Conservation (phyloP, 37 sponge, comb jelly and placozoan genomes). For the Theonella swinhoei region DNA sequence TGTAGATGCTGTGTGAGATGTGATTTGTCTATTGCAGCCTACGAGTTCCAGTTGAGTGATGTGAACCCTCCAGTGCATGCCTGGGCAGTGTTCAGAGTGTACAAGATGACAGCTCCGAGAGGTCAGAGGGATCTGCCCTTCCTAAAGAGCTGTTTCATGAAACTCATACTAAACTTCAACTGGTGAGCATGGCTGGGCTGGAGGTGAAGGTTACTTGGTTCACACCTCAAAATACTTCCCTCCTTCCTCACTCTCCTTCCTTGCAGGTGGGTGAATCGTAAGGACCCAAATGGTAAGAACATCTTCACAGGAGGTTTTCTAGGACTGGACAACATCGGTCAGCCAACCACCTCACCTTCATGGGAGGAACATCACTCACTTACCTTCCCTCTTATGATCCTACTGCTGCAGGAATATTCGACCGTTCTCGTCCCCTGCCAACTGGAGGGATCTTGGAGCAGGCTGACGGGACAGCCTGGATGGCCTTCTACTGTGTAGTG, state of each 20-base stretch:
- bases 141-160: slow-evolving; percentile 88
- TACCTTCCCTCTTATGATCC: background rate
- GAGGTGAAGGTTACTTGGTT: background rate
- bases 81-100: slow-evolving; percentile 92
- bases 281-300: slow-evolving; percentile 93
- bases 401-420: slow-evolving; percentile 73
- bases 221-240: background rate
- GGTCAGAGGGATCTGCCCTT: slow-evolving; percentile 80
- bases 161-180: slow-evolving; percentile 96
- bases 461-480: slow-evolving; percentile 99
- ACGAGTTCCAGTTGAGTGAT: slow-evolving; percentile 94
- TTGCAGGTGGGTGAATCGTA: slow-evolving; percentile 95
- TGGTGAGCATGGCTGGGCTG: slow-evolving; percentile 52
- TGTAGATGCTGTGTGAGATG: too few species aligned
- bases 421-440: slow-evolving; percentile 92
- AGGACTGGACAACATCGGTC: slow-evolving; percentile 96
- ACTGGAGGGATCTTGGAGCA: slow-evolving; percentile 89
- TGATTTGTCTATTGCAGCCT: slow-evolving; percentile 41
- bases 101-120: slow-evolving; percentile 90
- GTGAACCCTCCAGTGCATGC: slow-evolving; percentile 98
- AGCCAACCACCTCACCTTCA: background rate
- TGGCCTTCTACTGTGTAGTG: slow-evolving; percentile 94
- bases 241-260: background rate
- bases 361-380: slow-evolving; percentile 5
- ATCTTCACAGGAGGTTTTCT: slow-evolving; percentile 96